Base-by-base conservation (phyloP, 2,797 vertebrate genomes). In the Cephalopachus bancanus region DNA sequence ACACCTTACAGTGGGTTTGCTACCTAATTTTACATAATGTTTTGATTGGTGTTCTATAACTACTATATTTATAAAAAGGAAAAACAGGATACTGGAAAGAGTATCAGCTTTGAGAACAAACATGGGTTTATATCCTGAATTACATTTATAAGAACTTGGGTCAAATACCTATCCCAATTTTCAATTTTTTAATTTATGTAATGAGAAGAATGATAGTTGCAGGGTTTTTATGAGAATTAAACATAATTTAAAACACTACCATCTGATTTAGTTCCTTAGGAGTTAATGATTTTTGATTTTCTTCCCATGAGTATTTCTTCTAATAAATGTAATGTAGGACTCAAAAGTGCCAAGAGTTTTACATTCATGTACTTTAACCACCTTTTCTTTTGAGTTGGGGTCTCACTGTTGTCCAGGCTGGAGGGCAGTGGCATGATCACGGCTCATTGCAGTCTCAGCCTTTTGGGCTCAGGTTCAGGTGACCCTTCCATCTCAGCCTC, bases 181-280 rank as follows among this genome's bases (percentile, higher is more conserved):
- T 75, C 12, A 72, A 83, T 81, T 55, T 94, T 93, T 71, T 96
- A 33, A 81, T 67, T 93, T 91, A 87, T 17, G 60, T 53, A 85
- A 69, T 65, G 57, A 91, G 20, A 24, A 95, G 6, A 83, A n/a
- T 79, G 88, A 16, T 71, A 76, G 11, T 55, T 62, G 44, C 33
- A 95, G 22, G 59, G 10, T 19, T 91, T 55, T 65, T 94, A 33
- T 20, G 10, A 97, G 33, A 93, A 86, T 62, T 85, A 85, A 69
- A 92, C 37, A 93, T 24, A 65, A 89, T 88, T 62, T 93, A 80
- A 85, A 95, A 92, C 92, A 7, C 9, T 94, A 78, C 10, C 64
- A 49, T 49, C 44, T 96, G 89, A 60, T 51, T 91, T 87, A 94
- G 57, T 92, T 90, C 64, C 59, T 91, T 75, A 93, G 30, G 24